Base-by-base conservation (phyloP, 2,888 invertebrate genomes). In the Hirtodrosophila histrioides region DNA sequence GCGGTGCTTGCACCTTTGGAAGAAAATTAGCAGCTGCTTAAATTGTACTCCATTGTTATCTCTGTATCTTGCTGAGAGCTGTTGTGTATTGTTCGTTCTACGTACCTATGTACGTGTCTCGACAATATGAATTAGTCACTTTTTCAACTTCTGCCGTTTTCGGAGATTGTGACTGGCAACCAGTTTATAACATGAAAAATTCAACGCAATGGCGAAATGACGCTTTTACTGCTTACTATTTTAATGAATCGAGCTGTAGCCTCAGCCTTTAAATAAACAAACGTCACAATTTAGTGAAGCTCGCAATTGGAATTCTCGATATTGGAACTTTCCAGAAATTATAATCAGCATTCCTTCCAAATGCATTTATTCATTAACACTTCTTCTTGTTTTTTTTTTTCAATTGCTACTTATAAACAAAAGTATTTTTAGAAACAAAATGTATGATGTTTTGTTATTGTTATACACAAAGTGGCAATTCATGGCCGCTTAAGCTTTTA, bases 1-100 rank as follows among this genome's bases (percentile, higher is more conserved):
- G 86, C 61, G 82, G 83, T 68, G 33, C n/a, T 81, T 58, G 49
- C 67, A 64, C 48, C 61, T 54, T 69, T 55, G 37, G 12, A 50
- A 43, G 45, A 65, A 84, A 58, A 50, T 29, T 29, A 43, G 48
- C 82, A 71, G 69, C 68, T 77, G 33, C 29, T 68, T 29, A 60
- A 58, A 45, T 48, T n/a, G 17, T 45, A 55, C 62, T 69, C 67
- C 44, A 61, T 72, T 75, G 48, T 65, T 71, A 67, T 68, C 56
- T 65, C 31, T 45, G 27, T 63, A 70, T 84, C 58, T 65, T 65
- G 56, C 33, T 44, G 53, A n/a, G 17, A n/a, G 12, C 9, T 8
- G 29, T 4, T 44, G 31, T 33, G 41, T 8, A 23, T 44, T 44
- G n/a, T 29, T 33, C 45, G 24, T 36, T 23, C 41, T 12, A 46